These are phyloP conservation scores for Toxotes chatareus DNA, from an alignment of 2,113 vertebrate species.

Conservation along the genomic window DNA sequence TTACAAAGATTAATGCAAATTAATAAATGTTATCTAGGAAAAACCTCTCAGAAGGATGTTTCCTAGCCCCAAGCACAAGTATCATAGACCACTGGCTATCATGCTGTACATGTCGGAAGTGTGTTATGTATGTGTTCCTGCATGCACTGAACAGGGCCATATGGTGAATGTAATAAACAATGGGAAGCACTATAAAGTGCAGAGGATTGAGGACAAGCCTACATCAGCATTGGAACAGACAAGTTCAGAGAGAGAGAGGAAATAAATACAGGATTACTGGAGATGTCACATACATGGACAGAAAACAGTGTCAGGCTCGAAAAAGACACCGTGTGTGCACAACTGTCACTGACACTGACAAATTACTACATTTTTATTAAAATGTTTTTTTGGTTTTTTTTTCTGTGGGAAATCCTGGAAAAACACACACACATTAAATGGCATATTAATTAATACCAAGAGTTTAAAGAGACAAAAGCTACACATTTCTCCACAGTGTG, in stretches of 20 bases:
- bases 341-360: conserved; percentile 26
- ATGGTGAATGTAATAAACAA: conserved; percentile 55
- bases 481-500: not conserved
- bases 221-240: conserved; percentile 53
- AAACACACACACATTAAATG: not conserved
- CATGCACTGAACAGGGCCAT: conserved; percentile 21
- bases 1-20: not conserved
- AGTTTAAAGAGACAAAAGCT: not conserved
- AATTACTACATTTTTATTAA: not conserved
- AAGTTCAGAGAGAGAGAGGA: conserved; percentile 55
- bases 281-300: conserved; percentile 51
- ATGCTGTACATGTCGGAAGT: not conserved
- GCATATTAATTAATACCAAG: not conserved
- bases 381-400: not conserved
- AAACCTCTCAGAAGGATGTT: not conserved
- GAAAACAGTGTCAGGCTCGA: conserved; percentile 39
- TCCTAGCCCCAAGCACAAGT: not conserved
- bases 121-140: not conserved
- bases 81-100: not conserved
- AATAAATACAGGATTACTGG: conserved; percentile 70
- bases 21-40: not conserved
- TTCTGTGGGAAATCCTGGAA: not conserved
- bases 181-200: conserved; percentile 40
- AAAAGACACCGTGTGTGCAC: conserved; percentile 21
- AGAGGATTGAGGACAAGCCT: conserved; percentile 73